Evolutionary conservation across 2,888 invertebrate species (phyloP).

Genomic region (Thalpophila matura): DNA sequence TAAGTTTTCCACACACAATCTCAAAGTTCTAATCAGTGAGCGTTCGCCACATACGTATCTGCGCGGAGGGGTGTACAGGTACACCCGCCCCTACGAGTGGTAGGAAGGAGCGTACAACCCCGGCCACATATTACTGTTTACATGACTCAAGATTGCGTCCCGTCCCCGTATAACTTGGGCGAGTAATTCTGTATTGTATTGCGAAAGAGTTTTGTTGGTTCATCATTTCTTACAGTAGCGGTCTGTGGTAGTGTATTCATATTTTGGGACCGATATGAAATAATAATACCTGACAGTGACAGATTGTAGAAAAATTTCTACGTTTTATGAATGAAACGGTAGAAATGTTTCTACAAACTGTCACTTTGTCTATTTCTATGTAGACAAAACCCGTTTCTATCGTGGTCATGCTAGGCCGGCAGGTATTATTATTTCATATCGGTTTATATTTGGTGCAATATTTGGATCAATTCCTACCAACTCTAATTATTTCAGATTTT

Average conservation of each 20-base stretch:
- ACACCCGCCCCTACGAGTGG: conserved; percentile 18
- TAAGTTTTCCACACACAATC: conserved; percentile 39
- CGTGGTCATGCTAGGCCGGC: too few relatives aligned
- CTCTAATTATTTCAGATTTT: too few relatives aligned
- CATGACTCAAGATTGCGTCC: conserved; percentile 59
- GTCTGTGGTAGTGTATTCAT: not conserved
- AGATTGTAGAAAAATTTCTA: too few relatives aligned
- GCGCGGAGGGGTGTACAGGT: conserved; percentile 31
- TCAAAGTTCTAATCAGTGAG: conserved; percentile 50
- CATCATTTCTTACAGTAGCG: conserved; percentile 25
- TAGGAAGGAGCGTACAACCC: conserved; percentile 33
- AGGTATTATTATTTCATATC: too few relatives aligned
- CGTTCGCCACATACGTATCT: conserved; percentile 40
- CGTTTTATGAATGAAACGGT: too few relatives aligned
- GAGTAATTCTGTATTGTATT: conserved; percentile 41
- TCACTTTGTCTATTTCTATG: too few relatives aligned
- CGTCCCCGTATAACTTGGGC: conserved; percentile 28
- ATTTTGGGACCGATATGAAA: conserved; percentile 1
- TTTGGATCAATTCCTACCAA: too few relatives aligned
- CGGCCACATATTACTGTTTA: conserved; percentile 63
- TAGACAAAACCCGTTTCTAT: too few relatives aligned
- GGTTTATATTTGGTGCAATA: too few relatives aligned
- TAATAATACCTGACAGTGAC: too few relatives aligned
- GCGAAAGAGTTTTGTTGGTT: conserved; percentile 51
- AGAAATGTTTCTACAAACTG: too few relatives aligned